Conservation (phyloP, 2,888 invertebrate species). For the Drosophila pseudotakahashii region DNA sequence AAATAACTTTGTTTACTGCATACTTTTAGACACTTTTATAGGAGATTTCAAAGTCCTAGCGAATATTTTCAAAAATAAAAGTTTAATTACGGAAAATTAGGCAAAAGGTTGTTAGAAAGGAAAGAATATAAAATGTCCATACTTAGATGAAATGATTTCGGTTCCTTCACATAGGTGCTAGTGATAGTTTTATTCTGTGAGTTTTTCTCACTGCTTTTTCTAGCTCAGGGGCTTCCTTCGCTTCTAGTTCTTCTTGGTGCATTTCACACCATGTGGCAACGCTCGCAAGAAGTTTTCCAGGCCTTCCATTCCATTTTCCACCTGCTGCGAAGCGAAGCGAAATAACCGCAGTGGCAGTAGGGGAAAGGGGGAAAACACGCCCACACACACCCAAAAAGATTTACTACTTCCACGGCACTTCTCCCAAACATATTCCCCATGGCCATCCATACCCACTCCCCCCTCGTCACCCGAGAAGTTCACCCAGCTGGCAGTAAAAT, state of each 20-base stretch:
- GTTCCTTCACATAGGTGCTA: background rate
- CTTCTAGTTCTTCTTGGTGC: conserved; percentile 46
- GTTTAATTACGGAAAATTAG: no score
- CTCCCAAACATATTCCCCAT: conserved; percentile 4
- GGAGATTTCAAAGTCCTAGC: no score
- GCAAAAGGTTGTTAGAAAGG: background rate
- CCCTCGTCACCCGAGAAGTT: conserved; percentile 19
- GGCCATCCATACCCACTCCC: conserved; percentile 6
- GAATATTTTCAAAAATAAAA: no score
- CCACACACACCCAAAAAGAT: conserved; percentile 67
- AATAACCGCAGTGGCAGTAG: conserved; percentile 65
- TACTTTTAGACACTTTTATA: no score
- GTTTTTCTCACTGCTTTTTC: background rate
- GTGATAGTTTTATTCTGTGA: background rate
- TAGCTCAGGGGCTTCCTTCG: conserved; percentile 3
- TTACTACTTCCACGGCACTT: conserved; percentile 61
- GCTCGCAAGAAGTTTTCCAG: conserved; percentile 56
- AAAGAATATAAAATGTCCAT: no score
- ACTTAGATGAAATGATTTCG: background rate
- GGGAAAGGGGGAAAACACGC: conserved; percentile 3
- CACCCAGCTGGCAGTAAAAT: conserved; percentile 78
- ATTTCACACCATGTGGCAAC: conserved; percentile 81
- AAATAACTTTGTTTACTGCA: no score
- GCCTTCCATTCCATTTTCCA: conserved; percentile 24
- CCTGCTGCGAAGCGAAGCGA: conserved; percentile 41